Base-by-base conservation (phyloP, 2,113 vertebrate genomes). In the Clinocottus analis region DNA sequence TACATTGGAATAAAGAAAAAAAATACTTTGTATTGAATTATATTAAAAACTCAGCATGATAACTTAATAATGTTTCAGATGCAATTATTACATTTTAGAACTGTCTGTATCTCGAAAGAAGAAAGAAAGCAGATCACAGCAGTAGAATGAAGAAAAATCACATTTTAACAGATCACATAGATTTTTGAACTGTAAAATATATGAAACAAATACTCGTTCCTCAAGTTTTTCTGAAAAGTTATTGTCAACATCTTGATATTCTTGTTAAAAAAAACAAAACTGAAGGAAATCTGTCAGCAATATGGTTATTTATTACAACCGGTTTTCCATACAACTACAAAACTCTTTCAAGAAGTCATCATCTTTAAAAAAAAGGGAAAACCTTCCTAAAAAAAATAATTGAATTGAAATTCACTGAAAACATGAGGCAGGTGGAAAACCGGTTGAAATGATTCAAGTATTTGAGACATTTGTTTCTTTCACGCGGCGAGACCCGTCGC, bases 401-500 rank as follows among this genome's bases (percentile, higher is more conserved):
- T n/a, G n/a, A 27, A 51, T 6, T 33, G 4, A 33, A 35, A 19
- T 19, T 4, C 11, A 7, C 23, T 3, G 29, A 29, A 56, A 7
- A 4, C 10, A 14, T 19, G 4, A 8, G 16, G 5, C n/a, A n/a
- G n/a, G 8, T 43, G 21, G 10, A 27, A 53, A 53, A 51, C 41
- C 9, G 9, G 25, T n/a, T 45, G 5, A 35, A 33, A n/a, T 33
- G 2, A 33, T 41, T 16, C 9, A 39, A 7, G 13, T 29, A 12
- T 31, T n/a, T 37, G 19, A 63, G 63, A 58, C 23, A 41, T 41
- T 21, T 2, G 49, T 17, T 1, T 25, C 4, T 7, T 62, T 37
- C 16, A 19, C 49, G 23, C 3, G 72, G 70, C 75, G 16, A 51
- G 43, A 43, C 31, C 14, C 41, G 23, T n/a, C 74, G 83, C 67